These are phyloP conservation scores for Poecile atricapillus DNA, from an alignment of 2,113 vertebrate species.

Conservation along the genomic window DNA sequence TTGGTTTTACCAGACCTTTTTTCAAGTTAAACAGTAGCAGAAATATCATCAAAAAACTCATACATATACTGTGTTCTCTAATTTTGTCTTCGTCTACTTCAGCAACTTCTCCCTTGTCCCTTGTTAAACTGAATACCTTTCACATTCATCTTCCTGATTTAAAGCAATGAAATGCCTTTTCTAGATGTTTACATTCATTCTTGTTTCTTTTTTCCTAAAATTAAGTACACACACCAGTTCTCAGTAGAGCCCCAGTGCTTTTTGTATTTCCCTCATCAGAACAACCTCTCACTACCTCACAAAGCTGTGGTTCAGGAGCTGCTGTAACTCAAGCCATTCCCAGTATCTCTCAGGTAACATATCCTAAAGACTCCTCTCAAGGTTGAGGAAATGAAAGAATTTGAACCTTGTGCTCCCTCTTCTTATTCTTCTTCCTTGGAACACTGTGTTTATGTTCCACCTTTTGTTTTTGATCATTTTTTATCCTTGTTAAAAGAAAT, in stretches of 20 bases:
- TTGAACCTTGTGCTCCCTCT: not conserved
- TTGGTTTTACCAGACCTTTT: not conserved
- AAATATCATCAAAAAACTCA: not conserved
- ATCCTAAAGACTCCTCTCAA: not conserved
- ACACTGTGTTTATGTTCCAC: not conserved
- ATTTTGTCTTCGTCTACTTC: not conserved
- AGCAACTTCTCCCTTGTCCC: not conserved
- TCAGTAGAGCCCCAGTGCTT: not conserved
- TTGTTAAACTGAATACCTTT: not conserved
- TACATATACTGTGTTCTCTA: not conserved
- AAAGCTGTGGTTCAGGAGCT: not conserved
- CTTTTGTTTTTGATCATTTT: not conserved
- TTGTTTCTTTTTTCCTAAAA: not conserved
- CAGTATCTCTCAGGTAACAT: not conserved
- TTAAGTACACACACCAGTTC: not conserved
- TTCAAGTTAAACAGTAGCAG: not conserved
- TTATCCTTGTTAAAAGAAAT: not conserved
- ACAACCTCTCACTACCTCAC: not conserved
- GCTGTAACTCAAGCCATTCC: not conserved
- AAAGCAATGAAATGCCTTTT: not conserved
- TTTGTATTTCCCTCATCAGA: not conserved
- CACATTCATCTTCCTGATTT: not conserved
- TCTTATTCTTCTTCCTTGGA: not conserved
- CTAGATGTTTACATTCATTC: not conserved
- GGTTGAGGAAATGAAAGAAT: not conserved